Percentiles rank a stretch among this genome's conserved stretches.
Evolutionary conservation across 2,888 invertebrate species (phyloP).

Genomic region (Drosophila leonis): DNA sequence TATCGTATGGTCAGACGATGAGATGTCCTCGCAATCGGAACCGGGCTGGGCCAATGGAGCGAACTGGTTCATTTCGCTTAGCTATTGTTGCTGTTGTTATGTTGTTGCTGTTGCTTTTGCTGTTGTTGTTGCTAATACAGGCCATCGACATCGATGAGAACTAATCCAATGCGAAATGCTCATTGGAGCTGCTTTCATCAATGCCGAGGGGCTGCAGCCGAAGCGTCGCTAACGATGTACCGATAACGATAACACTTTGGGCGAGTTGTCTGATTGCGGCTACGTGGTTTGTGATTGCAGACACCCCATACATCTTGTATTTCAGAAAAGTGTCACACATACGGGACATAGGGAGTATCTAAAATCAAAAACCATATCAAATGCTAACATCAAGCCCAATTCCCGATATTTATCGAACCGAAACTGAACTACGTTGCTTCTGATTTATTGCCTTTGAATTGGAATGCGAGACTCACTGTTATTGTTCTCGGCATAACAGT

Average conservation of each 20-base stretch:
- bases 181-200: slow-evolving; percentile 59
- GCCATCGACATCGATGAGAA: slow-evolving; percentile 53
- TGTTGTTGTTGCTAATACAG: slow-evolving; percentile 19
- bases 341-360: slow-evolving; percentile 57
- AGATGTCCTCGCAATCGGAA: slow-evolving; percentile 54
- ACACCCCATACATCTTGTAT: slow-evolving; percentile 45
- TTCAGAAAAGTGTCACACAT: slow-evolving; percentile 18
- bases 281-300: slow-evolving; percentile 41
- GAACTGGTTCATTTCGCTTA: neutral
- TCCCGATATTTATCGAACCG: neutral
- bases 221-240: neutral
- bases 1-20: slow-evolving; percentile 35
- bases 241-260: slow-evolving; percentile 5
- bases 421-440: neutral
- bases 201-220: slow-evolving; percentile 37
- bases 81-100: neutral
- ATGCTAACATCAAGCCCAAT: neutral
- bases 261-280: neutral
- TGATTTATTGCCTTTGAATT: slow-evolving; percentile 34
- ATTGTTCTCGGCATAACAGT: slow-evolving; percentile 41
- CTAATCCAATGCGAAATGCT: slow-evolving; percentile 57
- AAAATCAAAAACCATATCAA: slow-evolving; percentile 31
- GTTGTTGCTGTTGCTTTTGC: neutral
- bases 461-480: slow-evolving; percentile 52
- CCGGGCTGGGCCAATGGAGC: slow-evolving; percentile 17